Percentiles rank a stretch among this genome's conserved stretches.
Evolutionary conservation across 92 coral and sea anemone genomes (phyloP).

Genomic region (Porites rus): DNA sequence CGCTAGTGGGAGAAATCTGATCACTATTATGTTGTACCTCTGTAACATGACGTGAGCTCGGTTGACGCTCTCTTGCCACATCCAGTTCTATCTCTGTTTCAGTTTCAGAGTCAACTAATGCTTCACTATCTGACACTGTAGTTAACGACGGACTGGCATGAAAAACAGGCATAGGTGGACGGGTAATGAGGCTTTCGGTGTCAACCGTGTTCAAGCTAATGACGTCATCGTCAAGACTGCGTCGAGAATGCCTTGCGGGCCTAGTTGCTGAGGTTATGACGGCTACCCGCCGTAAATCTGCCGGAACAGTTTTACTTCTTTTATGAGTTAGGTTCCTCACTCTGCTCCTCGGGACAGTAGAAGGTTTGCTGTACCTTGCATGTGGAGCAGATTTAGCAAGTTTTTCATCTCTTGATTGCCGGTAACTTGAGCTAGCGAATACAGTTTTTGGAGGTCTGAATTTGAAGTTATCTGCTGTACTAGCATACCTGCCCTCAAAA

Average conservation of each 20-base stretch:
- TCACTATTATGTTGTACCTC: slow-evolving; percentile 38
- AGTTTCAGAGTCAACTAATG: slow-evolving; percentile 80
- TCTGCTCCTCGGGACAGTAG: slow-evolving; percentile 54
- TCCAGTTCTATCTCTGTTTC: slow-evolving; percentile 66
- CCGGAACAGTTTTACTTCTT: slow-evolving; percentile 84
- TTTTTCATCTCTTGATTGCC: slow-evolving; percentile 27
- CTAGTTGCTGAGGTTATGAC: slow-evolving; percentile 54
- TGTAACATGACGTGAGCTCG: slow-evolving; percentile 3
- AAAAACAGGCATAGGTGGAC: slow-evolving; percentile 95
- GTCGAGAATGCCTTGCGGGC: slow-evolving; percentile 46
- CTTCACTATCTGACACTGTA: slow-evolving; percentile 89
- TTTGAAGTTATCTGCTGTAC: not conserved
- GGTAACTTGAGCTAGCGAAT: slow-evolving; percentile 58
- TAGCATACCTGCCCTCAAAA: not conserved
- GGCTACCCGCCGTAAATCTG: slow-evolving; percentile 63
- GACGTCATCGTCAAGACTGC: slow-evolving; percentile 86
- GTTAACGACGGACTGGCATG: slow-evolving; percentile 95
- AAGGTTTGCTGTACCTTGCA: slow-evolving; percentile 59
- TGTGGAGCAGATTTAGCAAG: slow-evolving; percentile 19
- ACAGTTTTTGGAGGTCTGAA: slow-evolving; percentile 55
- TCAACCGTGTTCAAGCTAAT: slow-evolving; percentile 79
- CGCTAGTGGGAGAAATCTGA: slow-evolving; percentile 82
- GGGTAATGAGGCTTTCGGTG: slow-evolving; percentile 86
- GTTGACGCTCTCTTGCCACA: not conserved
- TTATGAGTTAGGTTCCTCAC: slow-evolving; percentile 43